Percentiles rank a stretch among this genome's conserved stretches.
These are phyloP conservation scores for Typhlomys cinereus DNA, from an alignment of 2,113 vertebrate species.

Conservation along the genomic window DNA sequence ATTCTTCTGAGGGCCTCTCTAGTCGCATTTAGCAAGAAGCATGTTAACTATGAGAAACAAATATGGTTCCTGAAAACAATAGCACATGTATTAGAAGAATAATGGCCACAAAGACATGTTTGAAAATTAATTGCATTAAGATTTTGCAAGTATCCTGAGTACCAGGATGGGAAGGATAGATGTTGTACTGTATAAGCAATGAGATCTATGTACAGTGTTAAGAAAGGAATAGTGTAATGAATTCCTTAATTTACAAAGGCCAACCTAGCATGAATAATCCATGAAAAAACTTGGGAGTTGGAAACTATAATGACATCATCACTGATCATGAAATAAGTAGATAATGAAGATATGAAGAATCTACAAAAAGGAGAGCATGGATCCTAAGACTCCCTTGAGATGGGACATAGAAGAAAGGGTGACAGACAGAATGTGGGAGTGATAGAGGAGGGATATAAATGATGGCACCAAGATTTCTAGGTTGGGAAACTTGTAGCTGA, in stretches of 20 bases:
- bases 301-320: conserved; percentile 17
- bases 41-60: not conserved
- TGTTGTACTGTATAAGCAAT: not conserved
- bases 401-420: conserved; percentile 30
- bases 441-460: conserved; percentile 10
- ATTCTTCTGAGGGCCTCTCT: conserved; percentile 15
- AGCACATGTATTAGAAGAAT: not conserved
- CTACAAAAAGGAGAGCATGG: conserved; percentile 37
- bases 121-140: not conserved
- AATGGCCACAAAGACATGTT: not conserved
- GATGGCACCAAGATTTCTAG: conserved; percentile 26
- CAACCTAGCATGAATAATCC: conserved; percentile 4
- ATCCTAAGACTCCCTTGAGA: not conserved
- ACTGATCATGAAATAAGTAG: not conserved
- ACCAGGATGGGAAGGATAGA: not conserved
- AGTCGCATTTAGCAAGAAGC: not conserved
- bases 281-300: conserved; percentile 29
- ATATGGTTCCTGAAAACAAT: not conserved
- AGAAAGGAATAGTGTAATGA: not conserved
- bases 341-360: not conserved
- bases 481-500: conserved; percentile 52
- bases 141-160: not conserved
- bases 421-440: conserved; percentile 64
- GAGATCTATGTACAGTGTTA: not conserved
- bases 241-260: not conserved